Conservation (phyloP, 2,113 vertebrate genomes). For the Zosterops lateralis region DNA sequence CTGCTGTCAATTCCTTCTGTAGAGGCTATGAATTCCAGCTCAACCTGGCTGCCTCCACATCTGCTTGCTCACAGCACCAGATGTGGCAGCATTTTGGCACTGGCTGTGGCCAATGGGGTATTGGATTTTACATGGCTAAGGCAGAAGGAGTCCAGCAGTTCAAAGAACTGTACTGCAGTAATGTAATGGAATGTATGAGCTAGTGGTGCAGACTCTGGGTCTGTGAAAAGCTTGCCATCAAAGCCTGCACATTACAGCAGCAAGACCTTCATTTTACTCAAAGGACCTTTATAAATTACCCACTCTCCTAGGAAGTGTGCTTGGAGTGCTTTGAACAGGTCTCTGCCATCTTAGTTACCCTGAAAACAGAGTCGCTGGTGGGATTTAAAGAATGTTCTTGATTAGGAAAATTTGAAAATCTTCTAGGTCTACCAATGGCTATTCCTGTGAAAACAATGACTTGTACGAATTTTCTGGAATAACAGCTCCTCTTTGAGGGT, state of each 20-base stretch:
- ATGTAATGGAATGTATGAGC: background rate
- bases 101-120: background rate
- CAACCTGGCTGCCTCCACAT: background rate
- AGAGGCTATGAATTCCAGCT: background rate
- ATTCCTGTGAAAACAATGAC: background rate
- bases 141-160: background rate
- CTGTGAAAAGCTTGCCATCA: background rate
- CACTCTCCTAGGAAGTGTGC: background rate
- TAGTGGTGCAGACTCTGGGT: background rate
- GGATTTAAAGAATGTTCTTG: background rate
- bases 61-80: background rate
- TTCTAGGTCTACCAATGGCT: background rate
- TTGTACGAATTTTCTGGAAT: background rate
- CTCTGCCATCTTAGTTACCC: background rate
- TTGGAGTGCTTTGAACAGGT: background rate
- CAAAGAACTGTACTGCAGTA: background rate
- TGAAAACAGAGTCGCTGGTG: background rate
- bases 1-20: background rate
- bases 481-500: background rate
- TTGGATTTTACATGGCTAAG: background rate
- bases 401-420: background rate
- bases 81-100: rapidly evolving
- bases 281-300: background rate
- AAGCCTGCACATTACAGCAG: background rate
- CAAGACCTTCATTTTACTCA: background rate